Evolutionary conservation across 2,888 invertebrate species (phyloP), one percentile per base, ranked within the genome.

Genomic region (Hydraecia micacea): DNA sequence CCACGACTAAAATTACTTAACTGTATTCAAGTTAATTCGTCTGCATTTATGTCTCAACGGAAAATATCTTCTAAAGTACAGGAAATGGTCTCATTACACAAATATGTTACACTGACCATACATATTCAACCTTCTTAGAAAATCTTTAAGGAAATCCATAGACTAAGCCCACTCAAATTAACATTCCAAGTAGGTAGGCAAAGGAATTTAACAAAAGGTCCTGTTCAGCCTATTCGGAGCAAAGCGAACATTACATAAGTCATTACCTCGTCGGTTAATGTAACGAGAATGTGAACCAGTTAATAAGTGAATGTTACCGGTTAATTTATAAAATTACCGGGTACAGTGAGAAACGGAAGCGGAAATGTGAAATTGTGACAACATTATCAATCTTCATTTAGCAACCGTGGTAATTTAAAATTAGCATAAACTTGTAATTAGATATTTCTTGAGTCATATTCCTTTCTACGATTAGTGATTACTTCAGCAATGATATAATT

Each of bases 331-430:
- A 87, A 83, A 89, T 88, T 77, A 75, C 69, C 72, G 72, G 62
- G 42, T 72, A 76, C 62, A 49, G 65, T 73, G 79, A 69, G 81
- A 78, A 89, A 88, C 87, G 88, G 89, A 88, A 88, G 83, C 89
- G 88, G 88, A 88, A 88, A 85, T 68, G 25, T 49, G 58, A 75
- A 85, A 86, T 75, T 77, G 82, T 80, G 78, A 79, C 74, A 80
- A 83, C 75, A 79, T 70, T 82, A 80, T 75, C 75, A 86, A 81
- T 60, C 70, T 82, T 86, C 77, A 81, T 82, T 79, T 72, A 46
- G 58, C 63, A 63, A 25, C 62, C 36, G 73, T 65, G 28, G 66
- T 83, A 83, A 87, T 78, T 68, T 73, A 4, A n/a, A 83, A 86
- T 87, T 86, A 75, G 18, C 73, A 73, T 84, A 73, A 70, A 46